Conservation (phyloP, 2,113 vertebrate genomes). For the Glareola pratincola region DNA sequence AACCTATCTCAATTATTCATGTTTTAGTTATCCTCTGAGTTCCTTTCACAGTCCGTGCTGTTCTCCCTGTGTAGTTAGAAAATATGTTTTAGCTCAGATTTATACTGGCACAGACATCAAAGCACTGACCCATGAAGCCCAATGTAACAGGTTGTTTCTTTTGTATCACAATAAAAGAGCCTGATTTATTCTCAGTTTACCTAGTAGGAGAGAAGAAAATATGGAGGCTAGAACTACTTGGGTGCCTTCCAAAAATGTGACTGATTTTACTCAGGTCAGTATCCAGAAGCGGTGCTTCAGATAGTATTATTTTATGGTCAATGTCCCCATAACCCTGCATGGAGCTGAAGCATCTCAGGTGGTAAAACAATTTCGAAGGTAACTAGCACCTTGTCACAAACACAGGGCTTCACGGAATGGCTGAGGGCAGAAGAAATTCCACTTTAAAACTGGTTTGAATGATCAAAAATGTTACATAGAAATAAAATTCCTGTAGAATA, state of each 20-base stretch:
- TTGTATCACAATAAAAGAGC: neutral
- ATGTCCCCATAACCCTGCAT: neutral
- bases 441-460: neutral
- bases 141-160: neutral
- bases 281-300: slow-evolving; percentile 1
- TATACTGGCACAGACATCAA: neutral
- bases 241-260: slow-evolving; percentile 4
- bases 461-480: neutral
- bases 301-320: neutral
- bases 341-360: neutral
- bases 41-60: neutral
- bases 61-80: neutral
- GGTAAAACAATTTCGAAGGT: neutral
- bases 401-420: neutral
- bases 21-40: neutral
- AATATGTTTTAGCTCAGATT: neutral
- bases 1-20: neutral
- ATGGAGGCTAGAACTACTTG: neutral
- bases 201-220: neutral
- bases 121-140: slow-evolving; percentile 3
- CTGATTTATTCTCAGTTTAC: slow-evolving; percentile 37
- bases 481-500: neutral
- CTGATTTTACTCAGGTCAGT: slow-evolving; percentile 2
- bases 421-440: neutral
- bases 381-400: neutral